Conservation (phyloP, 2,797 vertebrate genomes). For the Eospalax fontanierii region DNA sequence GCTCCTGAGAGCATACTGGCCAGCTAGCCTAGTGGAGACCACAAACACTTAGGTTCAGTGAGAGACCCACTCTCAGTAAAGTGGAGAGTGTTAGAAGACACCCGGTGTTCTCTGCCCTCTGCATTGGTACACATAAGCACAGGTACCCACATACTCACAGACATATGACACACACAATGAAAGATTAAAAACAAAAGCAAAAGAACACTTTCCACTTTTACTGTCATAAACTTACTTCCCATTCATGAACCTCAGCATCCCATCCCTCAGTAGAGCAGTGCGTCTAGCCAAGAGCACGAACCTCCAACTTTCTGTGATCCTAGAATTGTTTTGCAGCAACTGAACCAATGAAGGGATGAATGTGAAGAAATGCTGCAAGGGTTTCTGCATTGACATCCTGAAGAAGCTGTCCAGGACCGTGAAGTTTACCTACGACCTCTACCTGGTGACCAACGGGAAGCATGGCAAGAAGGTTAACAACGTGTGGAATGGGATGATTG, state of each 20-base stretch:
- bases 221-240: not conserved
- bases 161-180: not conserved
- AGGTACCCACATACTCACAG: not conserved
- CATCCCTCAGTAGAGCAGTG: not conserved
- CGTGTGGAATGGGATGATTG: constrained; percentile 99
- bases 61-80: not conserved
- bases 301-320: not conserved
- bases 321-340: constrained; percentile 91
- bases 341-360: constrained; percentile 96
- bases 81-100: not conserved
- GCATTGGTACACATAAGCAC: not conserved
- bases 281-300: not conserved
- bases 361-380: constrained; percentile 99
- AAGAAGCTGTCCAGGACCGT: constrained; percentile 98
- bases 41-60: not conserved
- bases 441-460: constrained; percentile 98
- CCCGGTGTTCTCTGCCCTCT: not conserved
- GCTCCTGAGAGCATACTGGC: no score
- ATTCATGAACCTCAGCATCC: not conserved
- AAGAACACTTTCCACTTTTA: not conserved
- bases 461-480: constrained; percentile 99
- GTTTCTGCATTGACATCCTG: constrained; percentile 99
- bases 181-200: no score
- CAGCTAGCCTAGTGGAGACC: not conserved
- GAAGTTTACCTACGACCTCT: constrained; percentile 99